Conservation (phyloP, 2,113 vertebrate genomes). For the Acrocephalus arundinaceus region DNA sequence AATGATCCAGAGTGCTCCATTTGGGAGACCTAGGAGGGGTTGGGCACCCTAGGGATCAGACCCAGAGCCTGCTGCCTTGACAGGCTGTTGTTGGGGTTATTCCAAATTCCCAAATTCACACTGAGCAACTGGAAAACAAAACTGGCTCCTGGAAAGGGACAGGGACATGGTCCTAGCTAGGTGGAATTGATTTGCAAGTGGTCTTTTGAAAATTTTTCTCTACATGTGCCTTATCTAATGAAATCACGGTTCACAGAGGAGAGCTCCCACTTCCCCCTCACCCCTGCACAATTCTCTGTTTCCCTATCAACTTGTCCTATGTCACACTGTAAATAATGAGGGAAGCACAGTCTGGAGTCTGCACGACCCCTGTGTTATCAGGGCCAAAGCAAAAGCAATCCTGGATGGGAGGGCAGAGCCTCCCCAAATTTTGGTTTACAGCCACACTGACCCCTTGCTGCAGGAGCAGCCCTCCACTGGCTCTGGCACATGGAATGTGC, state of each 20-base stretch:
- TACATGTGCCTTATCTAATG: conserved; percentile 58
- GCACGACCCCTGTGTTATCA: not conserved
- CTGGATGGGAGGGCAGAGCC: not conserved
- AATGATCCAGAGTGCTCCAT: not conserved
- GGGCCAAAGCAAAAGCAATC: conserved; percentile 29
- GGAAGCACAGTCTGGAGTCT: not conserved
- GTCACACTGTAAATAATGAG: not conserved
- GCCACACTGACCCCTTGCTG: not conserved
- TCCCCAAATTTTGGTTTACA: not conserved
- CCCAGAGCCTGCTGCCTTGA: not conserved
- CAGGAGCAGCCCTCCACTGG: not conserved
- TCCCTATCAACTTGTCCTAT: not conserved
- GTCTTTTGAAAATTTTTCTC: conserved; percentile 27
- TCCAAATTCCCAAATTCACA: not conserved
- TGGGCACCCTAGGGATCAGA: not conserved
- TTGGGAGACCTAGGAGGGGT: not conserved
- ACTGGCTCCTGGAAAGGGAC: not conserved
- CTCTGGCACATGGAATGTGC: not conserved
- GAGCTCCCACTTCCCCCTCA: not conserved
- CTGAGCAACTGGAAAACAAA: conserved; percentile 5
- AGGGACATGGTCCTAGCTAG: not conserved
- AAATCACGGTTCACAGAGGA: not conserved
- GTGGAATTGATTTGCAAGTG: conserved; percentile 34
- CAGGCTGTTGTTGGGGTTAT: not conserved
- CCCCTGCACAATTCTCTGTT: not conserved